Percentiles rank a stretch among this genome's conserved stretches.
These are phyloP conservation scores for Eupeodes corollae DNA, from an alignment of 1,140 invertebrate species.

Conservation along the genomic window DNA sequence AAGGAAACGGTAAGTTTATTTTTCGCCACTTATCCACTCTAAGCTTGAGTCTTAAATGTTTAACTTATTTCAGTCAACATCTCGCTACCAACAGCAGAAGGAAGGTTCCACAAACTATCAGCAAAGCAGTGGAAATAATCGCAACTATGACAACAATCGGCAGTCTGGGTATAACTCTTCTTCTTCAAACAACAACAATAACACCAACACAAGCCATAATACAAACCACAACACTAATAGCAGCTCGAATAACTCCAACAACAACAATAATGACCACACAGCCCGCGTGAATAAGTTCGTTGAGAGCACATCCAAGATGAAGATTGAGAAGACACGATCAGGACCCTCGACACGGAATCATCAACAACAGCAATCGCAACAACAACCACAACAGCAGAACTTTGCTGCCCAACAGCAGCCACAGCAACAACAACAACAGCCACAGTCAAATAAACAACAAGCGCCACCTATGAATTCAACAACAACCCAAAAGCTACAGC, in stretches of 20 bases:
- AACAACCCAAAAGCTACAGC: slow-evolving; percentile 8
- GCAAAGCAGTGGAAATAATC: neutral
- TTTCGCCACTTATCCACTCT: too few relatives aligned
- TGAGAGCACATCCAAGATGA: slow-evolving; percentile 8
- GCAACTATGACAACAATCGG: slow-evolving; percentile 13
- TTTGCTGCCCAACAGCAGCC: slow-evolving; percentile 12
- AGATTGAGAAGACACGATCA: slow-evolving; percentile 7
- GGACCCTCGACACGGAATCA: slow-evolving; percentile 3
- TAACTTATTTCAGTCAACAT: too few relatives aligned
- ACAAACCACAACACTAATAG: too few relatives aligned
- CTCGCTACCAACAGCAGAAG: too few relatives aligned
- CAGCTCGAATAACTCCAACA: slow-evolving; percentile 4
- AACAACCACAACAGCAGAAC: slow-evolving; percentile 11
- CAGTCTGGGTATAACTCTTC: neutral
- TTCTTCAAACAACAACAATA: slow-evolving; percentile 4
- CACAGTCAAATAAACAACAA: neutral
- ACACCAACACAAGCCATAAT: slow-evolving; percentile 6
- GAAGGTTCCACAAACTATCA: too few relatives aligned
- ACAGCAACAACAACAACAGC: neutral
- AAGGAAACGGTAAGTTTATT: too few relatives aligned
- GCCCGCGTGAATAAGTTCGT: slow-evolving; percentile 10
- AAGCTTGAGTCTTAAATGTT: too few relatives aligned
- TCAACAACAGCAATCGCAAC: slow-evolving; percentile 7
- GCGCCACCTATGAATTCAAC: neutral
- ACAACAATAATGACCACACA: slow-evolving; percentile 1